These are phyloP conservation scores for Lacanobia wlatinum DNA, from an alignment of 2,888 invertebrate genomes.

Conservation along the genomic window DNA sequence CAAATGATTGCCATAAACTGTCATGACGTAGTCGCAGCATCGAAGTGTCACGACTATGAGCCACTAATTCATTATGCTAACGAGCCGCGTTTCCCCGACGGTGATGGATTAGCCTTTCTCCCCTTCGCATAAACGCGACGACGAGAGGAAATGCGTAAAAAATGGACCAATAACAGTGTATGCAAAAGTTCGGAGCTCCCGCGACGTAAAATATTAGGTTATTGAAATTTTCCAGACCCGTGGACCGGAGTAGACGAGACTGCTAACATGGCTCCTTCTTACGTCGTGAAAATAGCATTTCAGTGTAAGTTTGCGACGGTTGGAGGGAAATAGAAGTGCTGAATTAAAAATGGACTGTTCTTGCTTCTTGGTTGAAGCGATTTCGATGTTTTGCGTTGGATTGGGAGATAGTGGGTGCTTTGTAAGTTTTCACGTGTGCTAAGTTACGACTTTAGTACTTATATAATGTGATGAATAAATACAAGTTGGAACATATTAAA, in stretches of 20 bases:
- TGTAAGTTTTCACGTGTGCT: not conserved
- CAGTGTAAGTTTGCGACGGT: constrained; percentile 54
- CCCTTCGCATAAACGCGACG: constrained; percentile 71
- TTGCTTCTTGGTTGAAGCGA: constrained; percentile 37
- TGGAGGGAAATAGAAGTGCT: constrained; percentile 40
- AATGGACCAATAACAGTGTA: constrained; percentile 78
- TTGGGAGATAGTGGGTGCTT: not conserved
- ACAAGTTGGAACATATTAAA: no score
- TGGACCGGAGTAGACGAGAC: constrained; percentile 72
- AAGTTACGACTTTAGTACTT: not conserved
- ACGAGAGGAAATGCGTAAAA: constrained; percentile 74
- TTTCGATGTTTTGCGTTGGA: constrained; percentile 27
- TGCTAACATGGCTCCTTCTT: constrained; percentile 66
- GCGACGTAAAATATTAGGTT: constrained; percentile 78
- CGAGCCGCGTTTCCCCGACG: constrained; percentile 86
- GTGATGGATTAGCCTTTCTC: constrained; percentile 85
- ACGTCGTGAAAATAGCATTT: constrained; percentile 68
- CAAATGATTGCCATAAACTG: constrained; percentile 59
- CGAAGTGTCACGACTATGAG: constrained; percentile 64
- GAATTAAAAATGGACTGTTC: constrained; percentile 54
- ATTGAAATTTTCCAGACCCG: constrained; percentile 81
- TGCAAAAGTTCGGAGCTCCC: constrained; percentile 74
- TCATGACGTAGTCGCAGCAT: constrained; percentile 46
- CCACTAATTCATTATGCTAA: constrained; percentile 89
- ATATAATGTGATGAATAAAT: no score